A percentile compares a stretch with the other conserved stretches of the same genome.
These are phyloP conservation scores for Pagrus major DNA, from an alignment of 2,113 vertebrate genomes.

Conservation along the genomic window DNA sequence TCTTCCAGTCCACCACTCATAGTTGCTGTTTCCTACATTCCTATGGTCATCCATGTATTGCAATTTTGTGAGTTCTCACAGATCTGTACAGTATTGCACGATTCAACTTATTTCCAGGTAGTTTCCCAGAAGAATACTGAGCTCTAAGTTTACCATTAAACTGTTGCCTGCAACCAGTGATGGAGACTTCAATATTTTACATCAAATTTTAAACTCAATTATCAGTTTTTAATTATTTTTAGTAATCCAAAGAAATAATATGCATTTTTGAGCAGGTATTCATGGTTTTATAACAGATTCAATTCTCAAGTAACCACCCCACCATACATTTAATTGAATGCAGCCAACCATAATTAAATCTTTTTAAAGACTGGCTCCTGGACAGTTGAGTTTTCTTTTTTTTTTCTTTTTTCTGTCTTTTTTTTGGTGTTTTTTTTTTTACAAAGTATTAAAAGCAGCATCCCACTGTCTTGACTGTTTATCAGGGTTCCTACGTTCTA, in stretches of 20 bases:
- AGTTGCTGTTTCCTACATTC: constrained; percentile 76
- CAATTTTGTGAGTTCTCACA: constrained; percentile 66
- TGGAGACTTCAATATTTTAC: constrained; percentile 40
- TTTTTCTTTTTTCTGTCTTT: too few species aligned
- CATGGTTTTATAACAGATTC: constrained; percentile 33
- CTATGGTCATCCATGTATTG: constrained; percentile 78
- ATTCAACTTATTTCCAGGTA: constrained; percentile 56
- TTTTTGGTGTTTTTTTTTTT: neutral
- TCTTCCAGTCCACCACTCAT: constrained; percentile 54
- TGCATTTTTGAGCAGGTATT: constrained; percentile 30
- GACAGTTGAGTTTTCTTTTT: neutral
- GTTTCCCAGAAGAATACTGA: constrained; percentile 27
- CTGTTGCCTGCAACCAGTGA: constrained; percentile 62
- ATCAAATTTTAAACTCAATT: constrained; percentile 12
- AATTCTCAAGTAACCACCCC: constrained; percentile 54
- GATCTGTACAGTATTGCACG: constrained; percentile 80
- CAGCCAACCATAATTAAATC: constrained; percentile 25
- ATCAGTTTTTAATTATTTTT: neutral
- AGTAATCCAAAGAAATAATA: constrained; percentile 26
- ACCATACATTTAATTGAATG: constrained; percentile 56
- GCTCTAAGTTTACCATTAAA: constrained; percentile 39
- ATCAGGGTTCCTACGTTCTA: neutral
- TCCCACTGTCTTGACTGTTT: constrained; percentile 28
- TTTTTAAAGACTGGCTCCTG: constrained; percentile 42
- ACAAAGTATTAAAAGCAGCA: constrained; percentile 34